Evolutionary conservation across 2,113 vertebrate genomes (phyloP), one percentile per base, ranked within the genome.

Genomic region (Heliornis fulica): DNA sequence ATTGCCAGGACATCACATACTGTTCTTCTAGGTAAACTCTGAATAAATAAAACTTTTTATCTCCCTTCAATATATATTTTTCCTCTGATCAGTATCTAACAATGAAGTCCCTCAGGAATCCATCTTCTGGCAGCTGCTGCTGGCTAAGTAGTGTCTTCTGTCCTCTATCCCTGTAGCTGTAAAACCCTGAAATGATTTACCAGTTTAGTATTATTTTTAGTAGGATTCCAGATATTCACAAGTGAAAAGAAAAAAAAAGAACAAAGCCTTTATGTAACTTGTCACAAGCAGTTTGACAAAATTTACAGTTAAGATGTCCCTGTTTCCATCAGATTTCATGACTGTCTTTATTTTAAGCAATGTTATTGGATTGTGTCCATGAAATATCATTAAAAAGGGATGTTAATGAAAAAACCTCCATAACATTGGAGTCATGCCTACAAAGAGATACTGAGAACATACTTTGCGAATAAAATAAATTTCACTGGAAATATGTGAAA

Each of bases 381-480:
- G 31, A 93, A 96, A 82, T 31, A 61, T 65, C 75, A 93, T 81
- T 82, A 70, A 86, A 93, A 95, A 83, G 51, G 51, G 92, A 75
- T 76, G 80, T 71, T 94, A 87, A 94, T 92, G 53, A 95, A 70
- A 93, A 87, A 91, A 96, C 93, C 86, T 92, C 31, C 56, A 96
- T 85, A 95, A 97, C 40, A 80, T 83, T 74, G 95, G 90, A 97
- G 72, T 97, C 94, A 96, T 82, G n/a, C 83, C 45, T 96, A 95
- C 94, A 82, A 93, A 57, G 56, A 94, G 57, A 96, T 94, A 72
- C 40, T 2, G 14, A 90, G 71, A 95, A 92, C 89, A 76, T 74
- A 28, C 72, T 96, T 87, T 53, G 51, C 54, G 94, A 95, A 96
- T 91, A 95, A 94, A 91, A 25, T 40, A 61, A 72, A 89, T 84